Conservation (phyloP, 1,140 invertebrate species). For the Apis laboriosa region DNA sequence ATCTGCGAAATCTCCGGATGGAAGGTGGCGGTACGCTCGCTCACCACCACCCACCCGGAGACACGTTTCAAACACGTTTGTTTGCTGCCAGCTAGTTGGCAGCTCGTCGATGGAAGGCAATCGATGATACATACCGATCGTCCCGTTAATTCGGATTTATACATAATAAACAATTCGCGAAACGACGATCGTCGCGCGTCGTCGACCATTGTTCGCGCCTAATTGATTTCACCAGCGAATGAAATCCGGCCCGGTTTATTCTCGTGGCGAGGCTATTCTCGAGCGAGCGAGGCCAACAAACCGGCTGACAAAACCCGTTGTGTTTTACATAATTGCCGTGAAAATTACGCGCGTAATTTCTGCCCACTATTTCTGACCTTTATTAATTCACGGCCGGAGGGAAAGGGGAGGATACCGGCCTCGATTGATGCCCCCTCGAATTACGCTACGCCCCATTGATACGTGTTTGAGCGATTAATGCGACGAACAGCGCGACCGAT, state of each 20-base stretch:
- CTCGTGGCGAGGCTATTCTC: background rate
- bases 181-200: conserved; percentile 16
- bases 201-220: conserved; percentile 25
- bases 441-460: background rate
- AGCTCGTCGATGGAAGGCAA: too few species aligned
- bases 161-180: conserved; percentile 44
- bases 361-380: conserved; percentile 36
- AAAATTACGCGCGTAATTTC: conserved; percentile 36
- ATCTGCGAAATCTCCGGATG: background rate
- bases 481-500: background rate
- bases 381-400: conserved; percentile 19
- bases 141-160: conserved; percentile 29
- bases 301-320: conserved; percentile 6
- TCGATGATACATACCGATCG: background rate
- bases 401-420: background rate
- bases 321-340: conserved; percentile 50
- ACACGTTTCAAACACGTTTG: conserved; percentile 7
- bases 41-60: background rate
- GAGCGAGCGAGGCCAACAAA: too few species aligned
- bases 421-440: background rate
- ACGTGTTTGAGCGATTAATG: conserved; percentile 11
- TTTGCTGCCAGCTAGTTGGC: background rate
- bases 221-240: conserved; percentile 39
- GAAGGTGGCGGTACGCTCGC: background rate
- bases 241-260: conserved; percentile 24